phyloP scores from a whole-genome alignment of 1,140 invertebrate genomes.

The Nylanderia fulva region DNA sequence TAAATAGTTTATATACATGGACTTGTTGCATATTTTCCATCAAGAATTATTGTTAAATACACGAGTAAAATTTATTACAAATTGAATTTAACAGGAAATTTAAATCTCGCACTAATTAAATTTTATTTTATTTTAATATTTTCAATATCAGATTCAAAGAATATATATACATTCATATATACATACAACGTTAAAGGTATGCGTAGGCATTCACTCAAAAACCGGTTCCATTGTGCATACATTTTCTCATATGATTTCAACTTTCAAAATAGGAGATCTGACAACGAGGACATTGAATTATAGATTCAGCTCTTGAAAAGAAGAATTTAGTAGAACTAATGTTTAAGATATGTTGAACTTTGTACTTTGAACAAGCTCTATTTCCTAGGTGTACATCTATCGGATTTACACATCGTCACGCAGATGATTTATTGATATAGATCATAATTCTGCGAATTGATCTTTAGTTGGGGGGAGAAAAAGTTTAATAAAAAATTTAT shows the following conservation, averaged over 20 bases:
- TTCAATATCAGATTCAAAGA: slow-evolving; percentile 12
- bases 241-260: not conserved
- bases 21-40: not conserved
- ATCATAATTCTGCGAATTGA: not conserved
- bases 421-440: not conserved
- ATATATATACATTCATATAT: slow-evolving; percentile 32
- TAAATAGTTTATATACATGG: not conserved
- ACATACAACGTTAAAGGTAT: slow-evolving; percentile 15
- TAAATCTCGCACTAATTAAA: not conserved
- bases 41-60: not conserved
- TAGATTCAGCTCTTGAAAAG: not conserved
- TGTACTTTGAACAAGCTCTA: not conserved
- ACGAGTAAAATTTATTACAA: not conserved
- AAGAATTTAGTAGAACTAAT: slow-evolving; percentile 7
- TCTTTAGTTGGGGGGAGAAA: too few species aligned
- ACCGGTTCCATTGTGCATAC: slow-evolving; percentile 39
- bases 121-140: slow-evolving; percentile 19
- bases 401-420: not conserved
- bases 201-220: not conserved
- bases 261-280: slow-evolving; percentile 8
- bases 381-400: not conserved
- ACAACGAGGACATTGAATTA: not conserved
- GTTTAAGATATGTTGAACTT: not conserved
- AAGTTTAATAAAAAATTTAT: not conserved
- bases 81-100: not conserved